Conservation (phyloP, 2,113 vertebrate genomes). For the Burhinus bistriatus region DNA sequence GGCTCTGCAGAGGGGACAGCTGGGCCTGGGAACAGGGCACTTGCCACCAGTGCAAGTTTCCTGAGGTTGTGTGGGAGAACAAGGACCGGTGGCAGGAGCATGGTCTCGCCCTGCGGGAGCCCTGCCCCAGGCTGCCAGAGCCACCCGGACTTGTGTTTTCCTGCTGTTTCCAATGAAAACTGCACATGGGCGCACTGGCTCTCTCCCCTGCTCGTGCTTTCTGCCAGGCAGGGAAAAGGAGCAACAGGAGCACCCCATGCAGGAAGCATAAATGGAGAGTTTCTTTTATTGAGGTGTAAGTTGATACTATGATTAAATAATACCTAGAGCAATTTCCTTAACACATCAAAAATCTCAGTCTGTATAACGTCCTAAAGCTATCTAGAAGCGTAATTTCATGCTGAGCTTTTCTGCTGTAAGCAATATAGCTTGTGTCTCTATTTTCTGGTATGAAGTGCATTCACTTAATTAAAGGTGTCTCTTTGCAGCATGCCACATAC, state of each 20-base stretch:
- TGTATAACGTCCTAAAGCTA: neutral
- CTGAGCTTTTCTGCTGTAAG: neutral
- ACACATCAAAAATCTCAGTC: neutral
- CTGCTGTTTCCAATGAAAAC: neutral
- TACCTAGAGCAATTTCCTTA: neutral
- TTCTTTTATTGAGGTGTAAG: neutral
- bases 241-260: neutral
- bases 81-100: neutral
- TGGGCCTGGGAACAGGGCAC: neutral
- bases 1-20: neutral
- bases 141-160: neutral
- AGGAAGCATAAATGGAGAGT: neutral
- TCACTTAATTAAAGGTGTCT: neutral
- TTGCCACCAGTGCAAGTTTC: neutral
- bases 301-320: neutral
- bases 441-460: neutral
- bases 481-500: slow-evolving; percentile 87
- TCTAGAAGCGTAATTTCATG: neutral
- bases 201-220: neutral
- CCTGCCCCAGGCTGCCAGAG: neutral
- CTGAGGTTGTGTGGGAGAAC: neutral
- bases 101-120: neutral
- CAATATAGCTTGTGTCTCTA: neutral
- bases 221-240: neutral
- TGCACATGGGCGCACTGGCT: neutral